A percentile compares a stretch with the other conserved stretches of the same genome.
These are phyloP conservation scores for Clarias gariepinus DNA, from an alignment of 2,113 vertebrate species.

Conservation along the genomic window DNA sequence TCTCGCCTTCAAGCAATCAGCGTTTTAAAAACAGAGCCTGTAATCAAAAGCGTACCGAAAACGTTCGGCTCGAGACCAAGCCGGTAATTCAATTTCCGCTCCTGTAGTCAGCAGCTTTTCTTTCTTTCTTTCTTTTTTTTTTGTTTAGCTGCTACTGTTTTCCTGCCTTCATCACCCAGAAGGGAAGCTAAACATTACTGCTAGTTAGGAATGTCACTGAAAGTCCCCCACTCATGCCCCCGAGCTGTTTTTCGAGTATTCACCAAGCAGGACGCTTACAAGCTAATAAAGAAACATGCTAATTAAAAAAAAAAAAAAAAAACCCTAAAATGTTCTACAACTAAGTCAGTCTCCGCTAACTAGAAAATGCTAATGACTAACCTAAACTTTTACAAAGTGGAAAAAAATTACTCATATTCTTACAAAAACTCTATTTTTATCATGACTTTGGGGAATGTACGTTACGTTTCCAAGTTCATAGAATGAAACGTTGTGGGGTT, in stretches of 20 bases:
- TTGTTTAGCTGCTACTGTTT: not conserved
- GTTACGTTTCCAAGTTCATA: too few species aligned
- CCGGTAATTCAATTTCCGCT: constrained; percentile 12
- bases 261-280: not conserved
- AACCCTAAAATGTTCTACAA: not conserved
- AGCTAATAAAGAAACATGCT: not conserved
- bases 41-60: not conserved
- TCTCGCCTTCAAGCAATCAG: not conserved
- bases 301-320: not conserved
- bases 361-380: not conserved
- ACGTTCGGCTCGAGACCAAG: not conserved
- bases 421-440: not conserved
- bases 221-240: not conserved
- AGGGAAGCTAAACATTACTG: not conserved
- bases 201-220: not conserved
- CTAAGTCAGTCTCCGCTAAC: not conserved
- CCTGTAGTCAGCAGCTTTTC: too few species aligned
- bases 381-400: not conserved
- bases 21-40: not conserved
- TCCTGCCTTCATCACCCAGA: not conserved
- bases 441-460: not conserved
- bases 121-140: not conserved
- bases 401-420: not conserved
- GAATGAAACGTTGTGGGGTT: too few species aligned
- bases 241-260: not conserved